Base-by-base conservation (phyloP, 2,888 invertebrate species). In the Agrenia bidenticulata region DNA sequence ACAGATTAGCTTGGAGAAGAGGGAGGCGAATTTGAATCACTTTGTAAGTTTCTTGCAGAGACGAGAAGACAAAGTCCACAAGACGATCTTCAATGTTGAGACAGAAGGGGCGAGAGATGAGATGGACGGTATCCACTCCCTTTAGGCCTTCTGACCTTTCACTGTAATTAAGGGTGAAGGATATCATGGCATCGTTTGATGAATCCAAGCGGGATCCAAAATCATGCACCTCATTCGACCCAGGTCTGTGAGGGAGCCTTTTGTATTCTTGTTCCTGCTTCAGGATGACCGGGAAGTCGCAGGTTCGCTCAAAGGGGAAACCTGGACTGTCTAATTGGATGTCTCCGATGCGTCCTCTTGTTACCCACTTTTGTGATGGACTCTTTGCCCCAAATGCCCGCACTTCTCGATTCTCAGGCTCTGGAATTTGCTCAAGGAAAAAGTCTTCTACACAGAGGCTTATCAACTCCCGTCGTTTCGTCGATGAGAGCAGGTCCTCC, bases 241-340 rank as follows among this genome's bases (percentile, higher is more conserved):
- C n/a, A n/a, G n/a, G 15, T 37, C 45, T 57, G 55, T 32, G 51
- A 32, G 42, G 63, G 57, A 42, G 45, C 27, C 17, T 21, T 27
- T 61, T 23, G 55, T 72, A 73, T 5, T 53, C 63, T n/a, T 58
- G 45, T 32, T 67, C 67, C 23, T 64, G 69, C 42, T 62, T 41
- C 1, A 73, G 42, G 17, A 73, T 56, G 1, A 73, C 70, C 11
- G 66, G 63, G 55, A 73, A 73, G 51, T 73, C 73, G 37, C 53
- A 41, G 27, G 63, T 64, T 39, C 39, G 42, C 65, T 26, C 54
- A 23, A 32, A 23, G 17, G 37, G 56, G 55, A 62, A 57, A 11
- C 59, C 45, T 21, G 72, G 73, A 54, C 67, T 71, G 42, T 76
- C 74, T 0, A 74, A 37, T 67, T 76, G 74, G n/a, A 75, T 19